phyloP scores from a whole-genome alignment of 2,888 invertebrate species.

The Dromius quadrimaculatus region DNA sequence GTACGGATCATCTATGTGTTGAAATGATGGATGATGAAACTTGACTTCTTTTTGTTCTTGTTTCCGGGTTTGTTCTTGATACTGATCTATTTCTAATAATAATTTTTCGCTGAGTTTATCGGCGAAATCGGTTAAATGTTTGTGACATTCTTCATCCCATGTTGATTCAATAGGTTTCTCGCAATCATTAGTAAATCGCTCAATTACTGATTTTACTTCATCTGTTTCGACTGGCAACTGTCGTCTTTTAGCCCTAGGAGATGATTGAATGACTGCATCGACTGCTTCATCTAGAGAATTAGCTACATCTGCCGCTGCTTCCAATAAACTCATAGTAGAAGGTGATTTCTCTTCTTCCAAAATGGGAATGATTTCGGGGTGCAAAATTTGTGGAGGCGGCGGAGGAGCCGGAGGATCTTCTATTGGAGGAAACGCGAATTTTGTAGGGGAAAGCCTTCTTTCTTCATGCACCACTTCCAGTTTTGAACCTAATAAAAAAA shows the following conservation, averaged over 20 bases:
- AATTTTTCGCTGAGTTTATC: constrained; percentile 86
- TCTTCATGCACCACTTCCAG: constrained; percentile 22
- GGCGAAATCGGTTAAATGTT: constrained; percentile 82
- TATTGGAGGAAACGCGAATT: constrained; percentile 43
- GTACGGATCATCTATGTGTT: constrained; percentile 74
- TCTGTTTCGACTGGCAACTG: constrained; percentile 66
- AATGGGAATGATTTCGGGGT: not conserved
- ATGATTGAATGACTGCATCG: constrained; percentile 75
- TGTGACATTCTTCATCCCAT: constrained; percentile 76
- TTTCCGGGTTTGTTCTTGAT: constrained; percentile 69
- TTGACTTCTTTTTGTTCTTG: constrained; percentile 67
- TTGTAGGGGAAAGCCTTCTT: constrained; percentile 31
- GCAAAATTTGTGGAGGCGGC: not conserved
- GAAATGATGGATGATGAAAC: constrained; percentile 67
- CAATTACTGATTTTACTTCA: constrained; percentile 65
- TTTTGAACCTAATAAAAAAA: constrained; percentile 39
- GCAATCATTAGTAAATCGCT: constrained; percentile 50
- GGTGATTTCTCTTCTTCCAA: constrained; percentile 56
- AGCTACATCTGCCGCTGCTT: constrained; percentile 76
- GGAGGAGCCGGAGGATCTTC: not conserved
- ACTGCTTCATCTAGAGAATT: constrained; percentile 77
- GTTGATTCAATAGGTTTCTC: constrained; percentile 54
- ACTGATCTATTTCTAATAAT: constrained; percentile 79
- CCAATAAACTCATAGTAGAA: constrained; percentile 70
- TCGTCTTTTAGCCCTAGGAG: constrained; percentile 70